These are phyloP conservation scores for Heptranchias perlo DNA, from an alignment of 2,113 vertebrate species.

Conservation along the genomic window DNA sequence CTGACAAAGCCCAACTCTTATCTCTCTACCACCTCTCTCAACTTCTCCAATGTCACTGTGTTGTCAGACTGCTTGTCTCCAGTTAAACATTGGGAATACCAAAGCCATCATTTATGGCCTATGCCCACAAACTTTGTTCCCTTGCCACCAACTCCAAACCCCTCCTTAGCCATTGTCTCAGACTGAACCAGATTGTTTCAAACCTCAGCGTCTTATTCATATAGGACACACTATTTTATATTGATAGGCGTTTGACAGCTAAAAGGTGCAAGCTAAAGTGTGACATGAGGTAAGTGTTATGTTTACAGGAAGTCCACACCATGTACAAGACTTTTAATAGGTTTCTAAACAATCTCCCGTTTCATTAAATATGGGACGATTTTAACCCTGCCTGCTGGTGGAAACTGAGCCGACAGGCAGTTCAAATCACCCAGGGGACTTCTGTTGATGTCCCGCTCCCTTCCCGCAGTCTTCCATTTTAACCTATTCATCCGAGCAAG, in stretches of 20 bases:
- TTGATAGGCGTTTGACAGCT: not conserved
- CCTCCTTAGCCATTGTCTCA: not conserved
- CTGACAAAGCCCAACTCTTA: not conserved
- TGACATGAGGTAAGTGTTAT: not conserved
- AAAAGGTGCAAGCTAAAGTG: not conserved
- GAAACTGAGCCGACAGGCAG: not conserved
- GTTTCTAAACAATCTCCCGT: not conserved
- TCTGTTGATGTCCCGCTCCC: not conserved
- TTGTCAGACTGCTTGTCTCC: not conserved
- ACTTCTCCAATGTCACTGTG: not conserved
- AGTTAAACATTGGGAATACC: not conserved
- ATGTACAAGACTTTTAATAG: not conserved
- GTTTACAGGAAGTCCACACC: not conserved
- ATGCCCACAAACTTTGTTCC: not conserved
- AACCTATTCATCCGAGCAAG: not conserved
- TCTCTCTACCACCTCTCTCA: not conserved
- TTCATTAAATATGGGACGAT: not conserved
- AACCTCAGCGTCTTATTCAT: not conserved
- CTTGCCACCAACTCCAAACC: not conserved
- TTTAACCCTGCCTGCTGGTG: not conserved
- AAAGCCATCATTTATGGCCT: not conserved
- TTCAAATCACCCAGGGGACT: not conserved
- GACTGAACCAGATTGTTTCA: not conserved
- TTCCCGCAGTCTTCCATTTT: not conserved
- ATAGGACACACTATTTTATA: not conserved